phyloP scores from a whole-genome alignment of 53 echinoderm and acorn worm species.

The Holothuria scabra region DNA sequence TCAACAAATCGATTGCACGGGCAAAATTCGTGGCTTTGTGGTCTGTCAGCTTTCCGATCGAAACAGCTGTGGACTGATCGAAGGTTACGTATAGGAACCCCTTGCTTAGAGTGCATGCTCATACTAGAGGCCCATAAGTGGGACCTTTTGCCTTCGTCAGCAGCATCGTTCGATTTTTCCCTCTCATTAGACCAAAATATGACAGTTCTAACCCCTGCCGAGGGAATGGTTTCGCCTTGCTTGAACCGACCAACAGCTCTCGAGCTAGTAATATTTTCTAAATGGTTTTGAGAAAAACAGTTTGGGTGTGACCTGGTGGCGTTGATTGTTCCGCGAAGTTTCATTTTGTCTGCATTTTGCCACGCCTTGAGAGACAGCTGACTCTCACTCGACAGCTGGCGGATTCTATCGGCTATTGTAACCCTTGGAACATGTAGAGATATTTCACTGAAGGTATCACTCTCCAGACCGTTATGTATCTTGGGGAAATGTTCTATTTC shows the following conservation, averaged over 20 bases:
- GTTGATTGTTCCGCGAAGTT: constrained; percentile 5
- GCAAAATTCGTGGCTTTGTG: neutral
- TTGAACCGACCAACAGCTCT: constrained; percentile 1
- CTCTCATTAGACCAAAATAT: constrained; percentile 30
- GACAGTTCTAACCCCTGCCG: constrained; percentile 9
- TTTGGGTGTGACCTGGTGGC: constrained; percentile 24
- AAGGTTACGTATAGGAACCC: neutral
- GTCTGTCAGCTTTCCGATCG: neutral
- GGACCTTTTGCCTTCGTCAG: neutral
- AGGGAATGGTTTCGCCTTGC: constrained; percentile 4
- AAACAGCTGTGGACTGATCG: neutral
- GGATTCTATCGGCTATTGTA: neutral
- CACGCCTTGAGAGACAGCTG: constrained; percentile 3
- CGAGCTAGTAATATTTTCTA: neutral
- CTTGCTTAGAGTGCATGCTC: neutral
- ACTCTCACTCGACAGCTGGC: constrained; percentile 14
- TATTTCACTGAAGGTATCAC: neutral
- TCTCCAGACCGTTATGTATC: neutral
- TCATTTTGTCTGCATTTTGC: constrained; percentile 6
- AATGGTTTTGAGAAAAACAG: constrained; percentile 7
- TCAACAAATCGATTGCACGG: constrained; percentile 3
- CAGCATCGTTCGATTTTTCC: neutral
- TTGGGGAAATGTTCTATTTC: constrained; percentile 26
- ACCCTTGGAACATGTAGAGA: constrained; percentile 8
- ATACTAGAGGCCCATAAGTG: constrained; percentile 8